phyloP scores from a whole-genome alignment of 1,140 invertebrate species.

The Caerostris darwini region DNA sequence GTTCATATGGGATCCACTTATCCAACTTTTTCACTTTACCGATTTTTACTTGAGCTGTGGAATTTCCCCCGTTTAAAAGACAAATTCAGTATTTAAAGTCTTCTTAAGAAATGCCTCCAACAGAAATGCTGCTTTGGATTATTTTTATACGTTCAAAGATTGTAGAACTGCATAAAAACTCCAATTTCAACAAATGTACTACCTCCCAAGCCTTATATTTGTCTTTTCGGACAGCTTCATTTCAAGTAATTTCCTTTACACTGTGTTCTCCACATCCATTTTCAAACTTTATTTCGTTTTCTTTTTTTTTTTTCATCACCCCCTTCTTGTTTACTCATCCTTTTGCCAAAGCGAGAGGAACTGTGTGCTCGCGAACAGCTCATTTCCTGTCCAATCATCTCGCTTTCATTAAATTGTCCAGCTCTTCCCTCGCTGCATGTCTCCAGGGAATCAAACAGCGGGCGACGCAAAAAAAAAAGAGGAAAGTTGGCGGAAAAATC shows the following conservation, averaged over 20 bases:
- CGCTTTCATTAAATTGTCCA: not conserved
- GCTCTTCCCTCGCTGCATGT: not conserved
- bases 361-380: not conserved
- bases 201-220: too few relatives aligned
- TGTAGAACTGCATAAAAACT: too few relatives aligned
- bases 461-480: not conserved
- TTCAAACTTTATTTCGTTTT: not conserved
- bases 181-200: too few relatives aligned
- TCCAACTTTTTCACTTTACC: too few relatives aligned
- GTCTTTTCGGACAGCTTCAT: too few relatives aligned
- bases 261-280: not conserved
- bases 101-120: too few relatives aligned
- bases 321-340: not conserved
- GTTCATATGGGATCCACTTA: too few relatives aligned
- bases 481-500: not conserved
- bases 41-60: too few relatives aligned
- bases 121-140: too few relatives aligned
- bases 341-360: not conserved
- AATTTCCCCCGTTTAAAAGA: too few relatives aligned
- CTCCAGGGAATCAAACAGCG: not conserved
- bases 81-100: too few relatives aligned
- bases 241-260: not conserved
- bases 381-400: conserved; percentile 27
- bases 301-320: not conserved
- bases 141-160: too few relatives aligned